Conservation (phyloP, 2,797 vertebrate genomes). For the Sphenodon punctatus region DNA sequence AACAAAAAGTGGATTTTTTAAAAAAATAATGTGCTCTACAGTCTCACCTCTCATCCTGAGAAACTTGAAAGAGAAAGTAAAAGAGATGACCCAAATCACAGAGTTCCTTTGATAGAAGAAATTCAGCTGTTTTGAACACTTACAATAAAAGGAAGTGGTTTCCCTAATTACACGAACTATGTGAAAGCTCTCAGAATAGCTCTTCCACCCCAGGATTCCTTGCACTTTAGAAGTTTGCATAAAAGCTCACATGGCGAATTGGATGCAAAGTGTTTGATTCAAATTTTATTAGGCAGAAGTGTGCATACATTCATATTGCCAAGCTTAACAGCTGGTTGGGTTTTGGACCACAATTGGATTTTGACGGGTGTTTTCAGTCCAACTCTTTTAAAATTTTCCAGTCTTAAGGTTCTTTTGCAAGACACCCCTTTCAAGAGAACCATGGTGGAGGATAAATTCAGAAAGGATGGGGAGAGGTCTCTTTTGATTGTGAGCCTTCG, state of each 20-base stretch:
- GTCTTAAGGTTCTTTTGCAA: constrained; percentile 62
- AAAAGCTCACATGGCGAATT: constrained; percentile 85
- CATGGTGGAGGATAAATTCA: constrained; percentile 60
- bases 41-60: constrained; percentile 81
- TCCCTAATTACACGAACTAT: constrained; percentile 86
- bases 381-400: constrained; percentile 69
- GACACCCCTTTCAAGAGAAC: constrained; percentile 59
- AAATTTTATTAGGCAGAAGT: constrained; percentile 82
- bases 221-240: constrained; percentile 87
- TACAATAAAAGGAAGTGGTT: constrained; percentile 87
- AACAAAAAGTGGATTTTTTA: constrained; percentile 80
- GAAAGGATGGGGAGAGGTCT: constrained; percentile 30
- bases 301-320: constrained; percentile 70
- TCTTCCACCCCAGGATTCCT: constrained; percentile 84
- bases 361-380: constrained; percentile 74
- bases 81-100: constrained; percentile 87
- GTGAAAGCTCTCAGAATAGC: constrained; percentile 85
- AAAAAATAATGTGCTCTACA: constrained; percentile 81
- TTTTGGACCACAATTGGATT: constrained; percentile 72
- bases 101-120: constrained; percentile 82
- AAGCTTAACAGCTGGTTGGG: constrained; percentile 71
- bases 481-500: constrained; percentile 52
- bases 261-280: constrained; percentile 86
- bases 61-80: constrained; percentile 83
- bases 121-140: constrained; percentile 88